Evolutionary conservation across 1,140 invertebrate species (phyloP).

Genomic region (Hypothenemus hampei): DNA sequence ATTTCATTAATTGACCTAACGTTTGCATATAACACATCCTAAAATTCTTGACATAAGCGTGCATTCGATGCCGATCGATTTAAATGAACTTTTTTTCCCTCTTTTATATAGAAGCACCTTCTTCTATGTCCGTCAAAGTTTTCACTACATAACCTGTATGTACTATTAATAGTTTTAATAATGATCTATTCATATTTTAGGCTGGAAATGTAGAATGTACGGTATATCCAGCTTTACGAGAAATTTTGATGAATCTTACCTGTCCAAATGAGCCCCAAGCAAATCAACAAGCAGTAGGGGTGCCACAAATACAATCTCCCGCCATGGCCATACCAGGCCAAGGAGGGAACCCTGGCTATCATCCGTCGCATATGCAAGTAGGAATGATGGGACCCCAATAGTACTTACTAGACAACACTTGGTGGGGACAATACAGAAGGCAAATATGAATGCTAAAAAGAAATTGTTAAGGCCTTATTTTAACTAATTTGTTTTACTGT

Average conservation of each 20-base stretch:
- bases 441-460: too few relatives aligned
- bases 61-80: too few relatives aligned
- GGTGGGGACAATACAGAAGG: slow-evolving; percentile 10
- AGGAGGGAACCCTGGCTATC: slow-evolving; percentile 47
- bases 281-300: slow-evolving; percentile 46
- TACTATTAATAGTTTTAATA: too few relatives aligned
- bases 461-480: too few relatives aligned
- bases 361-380: slow-evolving; percentile 50
- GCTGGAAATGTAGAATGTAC: slow-evolving; percentile 64
- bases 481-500: too few relatives aligned
- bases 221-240: slow-evolving; percentile 81
- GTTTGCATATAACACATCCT: too few relatives aligned
- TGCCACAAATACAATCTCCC: slow-evolving; percentile 53
- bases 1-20: too few relatives aligned
- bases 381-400: slow-evolving; percentile 50
- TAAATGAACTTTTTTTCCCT: too few relatives aligned
- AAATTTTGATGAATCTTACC: slow-evolving; percentile 74
- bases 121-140: too few relatives aligned
- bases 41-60: too few relatives aligned
- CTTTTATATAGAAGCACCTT: too few relatives aligned
- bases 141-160: too few relatives aligned
- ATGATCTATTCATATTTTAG: slow-evolving; percentile 14
- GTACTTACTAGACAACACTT: slow-evolving; percentile 6
- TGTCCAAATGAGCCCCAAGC: slow-evolving; percentile 53
- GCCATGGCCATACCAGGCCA: slow-evolving; percentile 50